Evolutionary conservation across 2,113 vertebrate genomes (phyloP), one percentile per base, ranked within the genome.

Genomic region (Urocitellus parryii): DNA sequence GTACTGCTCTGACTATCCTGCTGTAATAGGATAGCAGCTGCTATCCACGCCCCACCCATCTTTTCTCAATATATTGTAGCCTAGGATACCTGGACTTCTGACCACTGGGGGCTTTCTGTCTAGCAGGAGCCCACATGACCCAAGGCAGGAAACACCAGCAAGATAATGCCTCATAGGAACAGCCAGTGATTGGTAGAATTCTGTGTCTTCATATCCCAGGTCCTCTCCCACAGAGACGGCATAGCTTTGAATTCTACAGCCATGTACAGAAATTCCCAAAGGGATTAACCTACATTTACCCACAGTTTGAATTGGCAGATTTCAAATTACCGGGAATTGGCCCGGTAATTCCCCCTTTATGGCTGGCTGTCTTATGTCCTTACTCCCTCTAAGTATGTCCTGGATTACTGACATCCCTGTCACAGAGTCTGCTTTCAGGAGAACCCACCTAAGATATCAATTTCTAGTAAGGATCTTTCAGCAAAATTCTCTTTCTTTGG

Each of bases 351-450:
- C 12, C 32, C 8, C 22, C 16, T 68, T 68, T n/a, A 82, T 13
- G 24, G 6, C 37, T 68, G 68, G 25, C 37, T 67, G 51, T 25
- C 53, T 85, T 67, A 39, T 10, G 27, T 88, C n/a, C 27, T 83
- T 20, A 90, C 5, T 61, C 74, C 25, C 86, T 39, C 39, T 0
- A 6, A 34, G 14, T 61, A 84, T n/a, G 29, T 91, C 61, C 83
- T 77, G n/a, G 73, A 61, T 89, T 53, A 74, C 4, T 45, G 77
- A 51, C 82, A 88, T 80, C 51, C 20, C 80, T 95, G 67, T 88
- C 53, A 42, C 1, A 22, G 85, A 32, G 13, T 27, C 63, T 79
- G 5, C 67, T 86, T 58, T 74, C 74, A 53, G 29, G 11, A 53
- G 37, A 93, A 68, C 17, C 58, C 24, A 37, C 37, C 61, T 56